Conservation (phyloP, 2,888 invertebrate genomes). For the Nomada fabriciana region DNA sequence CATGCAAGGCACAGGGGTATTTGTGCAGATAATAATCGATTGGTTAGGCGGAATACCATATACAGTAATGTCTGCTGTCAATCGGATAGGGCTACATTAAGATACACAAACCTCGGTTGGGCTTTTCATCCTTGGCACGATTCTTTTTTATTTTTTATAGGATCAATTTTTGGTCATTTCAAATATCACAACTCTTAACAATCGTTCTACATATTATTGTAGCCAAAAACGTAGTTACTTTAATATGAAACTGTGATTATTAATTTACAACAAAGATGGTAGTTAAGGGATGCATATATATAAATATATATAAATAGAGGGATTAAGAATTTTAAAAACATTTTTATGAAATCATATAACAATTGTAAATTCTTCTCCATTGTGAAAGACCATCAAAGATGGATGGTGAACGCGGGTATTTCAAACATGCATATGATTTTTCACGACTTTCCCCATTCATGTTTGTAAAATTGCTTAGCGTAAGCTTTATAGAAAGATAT, state of each 20-base stretch:
- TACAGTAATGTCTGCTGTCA: constrained; percentile 59
- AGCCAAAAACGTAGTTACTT: neutral
- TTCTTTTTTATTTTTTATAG: constrained; percentile 10
- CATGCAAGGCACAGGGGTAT: constrained; percentile 15
- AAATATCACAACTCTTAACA: constrained; percentile 3
- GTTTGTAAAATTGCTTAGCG: neutral
- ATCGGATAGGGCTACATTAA: constrained; percentile 54
- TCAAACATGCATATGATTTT: constrained; percentile 26
- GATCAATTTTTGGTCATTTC: neutral
- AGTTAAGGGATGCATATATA: neutral
- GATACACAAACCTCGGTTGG: constrained; percentile 65
- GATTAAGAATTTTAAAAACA: neutral
- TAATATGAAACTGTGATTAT: neutral
- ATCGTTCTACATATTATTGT: neutral
- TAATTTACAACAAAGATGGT: neutral
- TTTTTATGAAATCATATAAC: neutral
- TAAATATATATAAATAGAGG: neutral
- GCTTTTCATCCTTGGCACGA: constrained; percentile 67
- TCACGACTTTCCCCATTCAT: neutral
- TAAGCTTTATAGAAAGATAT: neutral
- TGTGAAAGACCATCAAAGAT: constrained; percentile 19
- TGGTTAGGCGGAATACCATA: constrained; percentile 62
- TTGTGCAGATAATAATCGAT: constrained; percentile 72
- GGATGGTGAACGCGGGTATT: constrained; percentile 39
- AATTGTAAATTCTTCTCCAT: constrained; percentile 1